Conservation (phyloP, 1,140 invertebrate genomes). For the Camponotus pennsylvanicus region DNA sequence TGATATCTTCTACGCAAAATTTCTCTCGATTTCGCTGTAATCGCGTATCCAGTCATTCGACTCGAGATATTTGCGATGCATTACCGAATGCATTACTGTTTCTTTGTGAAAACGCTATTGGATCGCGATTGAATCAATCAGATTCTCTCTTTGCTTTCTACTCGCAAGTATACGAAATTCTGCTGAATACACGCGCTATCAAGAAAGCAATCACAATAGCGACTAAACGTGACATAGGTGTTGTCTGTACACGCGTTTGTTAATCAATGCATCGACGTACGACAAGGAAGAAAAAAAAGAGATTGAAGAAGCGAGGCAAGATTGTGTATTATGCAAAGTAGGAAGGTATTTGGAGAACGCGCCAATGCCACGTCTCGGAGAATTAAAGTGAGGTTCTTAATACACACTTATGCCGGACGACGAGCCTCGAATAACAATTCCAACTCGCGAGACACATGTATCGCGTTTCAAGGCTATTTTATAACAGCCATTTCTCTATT, state of each 20-base stretch:
- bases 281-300: not conserved
- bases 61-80: not conserved
- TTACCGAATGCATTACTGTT: slow-evolving; percentile 15
- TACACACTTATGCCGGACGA: not conserved
- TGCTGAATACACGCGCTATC: not conserved
- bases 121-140: not conserved
- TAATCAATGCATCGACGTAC: not conserved
- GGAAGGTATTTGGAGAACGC: slow-evolving; percentile 47
- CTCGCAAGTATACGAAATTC: not conserved
- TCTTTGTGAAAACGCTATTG: not conserved
- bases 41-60: not conserved
- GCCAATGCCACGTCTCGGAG: slow-evolving; percentile 14
- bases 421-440: slow-evolving; percentile 45
- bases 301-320: not conserved
- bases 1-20: slow-evolving; percentile 22
- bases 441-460: slow-evolving; percentile 28
- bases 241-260: not conserved
- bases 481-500: slow-evolving; percentile 1
- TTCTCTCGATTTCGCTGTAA: slow-evolving; percentile 14
- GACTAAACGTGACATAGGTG: not conserved
- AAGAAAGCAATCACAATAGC: not conserved
- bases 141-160: slow-evolving; percentile 37
- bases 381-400: slow-evolving; percentile 44
- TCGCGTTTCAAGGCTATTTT: slow-evolving; percentile 33
- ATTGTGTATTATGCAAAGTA: slow-evolving; percentile 37